Base-by-base conservation (phyloP, 35 echinoderm and acorn worm species). In the Strongylocentrotus purpuratus region DNA sequence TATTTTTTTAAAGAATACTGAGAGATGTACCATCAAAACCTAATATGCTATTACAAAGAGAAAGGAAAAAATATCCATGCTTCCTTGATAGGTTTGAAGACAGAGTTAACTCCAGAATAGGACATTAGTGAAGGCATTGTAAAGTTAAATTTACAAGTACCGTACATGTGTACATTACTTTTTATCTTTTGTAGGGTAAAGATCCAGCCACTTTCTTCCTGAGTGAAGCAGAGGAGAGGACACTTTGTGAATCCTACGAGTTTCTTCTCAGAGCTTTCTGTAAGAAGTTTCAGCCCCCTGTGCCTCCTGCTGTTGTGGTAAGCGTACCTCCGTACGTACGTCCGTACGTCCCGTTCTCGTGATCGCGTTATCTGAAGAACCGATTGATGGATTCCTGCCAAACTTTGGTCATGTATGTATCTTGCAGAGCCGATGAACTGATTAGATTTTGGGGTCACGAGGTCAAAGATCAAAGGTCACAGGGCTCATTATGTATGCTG, bases 291-390 rank as follows among this genome's bases (percentile, higher is more conserved):
- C 88, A 97, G 47, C 98, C 98, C 10, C 98, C 98, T 20, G 97
- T 99, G 97, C 98, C 98, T 85, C 96, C 95, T 9, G 61, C 97
- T 95, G 97, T 98, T 0, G 93, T 97, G 95, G 98, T 99, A 99
- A 96, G 88, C 32, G n/a, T n/a, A n/a, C n/a, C n/a, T n/a, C n/a
- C n/a, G n/a, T n/a, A n/a, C n/a, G n/a, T n/a, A n/a, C n/a, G n/a
- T n/a, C n/a, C n/a, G n/a, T n/a, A n/a, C n/a, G n/a, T n/a, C n/a
- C n/a, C n/a, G n/a, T n/a, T n/a, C n/a, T n/a, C n/a, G n/a, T n/a
- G n/a, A n/a, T n/a, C n/a, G n/a, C n/a, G n/a, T n/a, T n/a, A n/a
- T n/a, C n/a, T n/a, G n/a, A n/a, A n/a, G n/a, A n/a, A n/a, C n/a
- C n/a, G n/a, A n/a, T n/a, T n/a, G n/a, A n/a, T n/a, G n/a, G n/a